Conservation (phyloP, 1,140 invertebrate genomes). For the Drosophila rhopaloa region DNA sequence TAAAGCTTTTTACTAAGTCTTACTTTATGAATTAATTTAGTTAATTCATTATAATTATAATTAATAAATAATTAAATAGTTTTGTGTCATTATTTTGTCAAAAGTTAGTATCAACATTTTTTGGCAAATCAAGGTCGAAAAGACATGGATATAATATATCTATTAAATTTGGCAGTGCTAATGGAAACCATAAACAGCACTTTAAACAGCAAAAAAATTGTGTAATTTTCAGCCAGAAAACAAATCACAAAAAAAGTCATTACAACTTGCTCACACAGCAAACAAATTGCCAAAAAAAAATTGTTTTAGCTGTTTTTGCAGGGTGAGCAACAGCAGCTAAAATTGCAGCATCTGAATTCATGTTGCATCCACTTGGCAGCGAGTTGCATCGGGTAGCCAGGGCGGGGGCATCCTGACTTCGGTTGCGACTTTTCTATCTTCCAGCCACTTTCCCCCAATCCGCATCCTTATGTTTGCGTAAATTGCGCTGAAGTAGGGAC, state of each 20-base stretch:
- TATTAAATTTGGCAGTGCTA: neutral
- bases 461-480: constrained; percentile 63
- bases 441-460: constrained; percentile 5
- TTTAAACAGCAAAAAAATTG: constrained; percentile 4
- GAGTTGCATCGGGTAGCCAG: neutral
- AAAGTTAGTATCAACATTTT: no score
- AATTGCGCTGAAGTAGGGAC: constrained; percentile 74
- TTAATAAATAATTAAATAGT: no score
- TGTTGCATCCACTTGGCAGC: constrained; percentile 28
- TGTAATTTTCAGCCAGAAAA: constrained; percentile 35
- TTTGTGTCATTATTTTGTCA: no score
- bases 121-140: no score
- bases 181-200: constrained; percentile 29
- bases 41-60: no score
- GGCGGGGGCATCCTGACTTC: constrained; percentile 12
- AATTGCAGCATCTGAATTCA: constrained; percentile 44
- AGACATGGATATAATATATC: no score
- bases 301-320: constrained; percentile 23
- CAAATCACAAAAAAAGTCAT: constrained; percentile 51
- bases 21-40: no score
- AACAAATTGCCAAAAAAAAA: constrained; percentile 47
- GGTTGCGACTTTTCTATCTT: constrained; percentile 1
- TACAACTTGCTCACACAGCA: constrained; percentile 48
- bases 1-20: no score
- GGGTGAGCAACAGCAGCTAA: constrained; percentile 12